Evolutionary conservation across 1,140 invertebrate species (phyloP).

Genomic region (Tachypleus tridentatus): DNA sequence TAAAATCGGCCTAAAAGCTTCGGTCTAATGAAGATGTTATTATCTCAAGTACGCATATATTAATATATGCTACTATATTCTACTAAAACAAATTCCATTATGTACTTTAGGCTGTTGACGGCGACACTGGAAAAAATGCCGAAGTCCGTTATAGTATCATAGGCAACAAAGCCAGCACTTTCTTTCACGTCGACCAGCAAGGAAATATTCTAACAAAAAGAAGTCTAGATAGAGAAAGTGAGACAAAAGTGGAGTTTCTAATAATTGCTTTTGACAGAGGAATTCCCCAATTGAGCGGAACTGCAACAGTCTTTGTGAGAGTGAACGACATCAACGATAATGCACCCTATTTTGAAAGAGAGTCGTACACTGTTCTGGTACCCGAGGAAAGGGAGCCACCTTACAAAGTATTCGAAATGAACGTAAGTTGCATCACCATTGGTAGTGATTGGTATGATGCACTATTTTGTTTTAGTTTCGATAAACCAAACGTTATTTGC

Average conservation of each 20-base stretch:
- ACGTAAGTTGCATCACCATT: constrained; percentile 11
- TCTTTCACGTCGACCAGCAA: constrained; percentile 34
- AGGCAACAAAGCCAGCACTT: constrained; percentile 26
- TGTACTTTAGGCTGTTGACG: constrained; percentile 55
- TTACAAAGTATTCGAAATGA: constrained; percentile 24
- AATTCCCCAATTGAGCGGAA: constrained; percentile 27
- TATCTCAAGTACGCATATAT: no score
- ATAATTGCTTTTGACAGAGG: constrained; percentile 37
- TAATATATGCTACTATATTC: no score
- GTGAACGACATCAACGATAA: constrained; percentile 45
- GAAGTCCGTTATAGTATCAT: constrained; percentile 80
- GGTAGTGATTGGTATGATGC: no score
- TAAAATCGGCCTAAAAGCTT: no score
- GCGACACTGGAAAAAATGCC: constrained; percentile 84
- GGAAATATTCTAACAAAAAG: constrained; percentile 34
- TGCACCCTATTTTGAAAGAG: constrained; percentile 25
- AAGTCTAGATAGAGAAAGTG: constrained; percentile 27
- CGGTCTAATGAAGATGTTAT: no score
- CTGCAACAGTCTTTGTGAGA: constrained; percentile 47
- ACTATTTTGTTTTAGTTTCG: no score
- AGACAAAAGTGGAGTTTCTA: constrained; percentile 35
- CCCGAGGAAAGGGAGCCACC: constrained; percentile 29
- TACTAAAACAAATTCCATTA: no score
- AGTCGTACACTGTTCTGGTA: constrained; percentile 24
- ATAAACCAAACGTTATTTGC: no score